Percentiles rank a stretch among this genome's conserved stretches.
Conservation (phyloP, 1,140 invertebrate species). For the Bombus picipes region DNA sequence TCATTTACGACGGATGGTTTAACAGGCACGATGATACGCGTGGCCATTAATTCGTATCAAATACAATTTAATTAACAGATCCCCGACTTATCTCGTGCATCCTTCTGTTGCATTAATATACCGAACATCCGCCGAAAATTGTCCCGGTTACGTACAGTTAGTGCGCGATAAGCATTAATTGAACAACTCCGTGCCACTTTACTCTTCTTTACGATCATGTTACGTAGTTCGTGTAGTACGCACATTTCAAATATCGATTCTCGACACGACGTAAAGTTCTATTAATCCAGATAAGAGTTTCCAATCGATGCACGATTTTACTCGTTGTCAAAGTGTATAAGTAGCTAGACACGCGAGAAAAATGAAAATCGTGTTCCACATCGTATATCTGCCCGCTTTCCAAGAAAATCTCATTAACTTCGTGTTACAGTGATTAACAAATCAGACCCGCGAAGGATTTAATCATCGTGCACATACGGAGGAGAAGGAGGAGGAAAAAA, state of each 20-base stretch:
- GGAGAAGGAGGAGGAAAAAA: background rate
- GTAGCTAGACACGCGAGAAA: background rate
- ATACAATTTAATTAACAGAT: slow-evolving; percentile 67
- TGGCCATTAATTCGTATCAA: slow-evolving; percentile 61
- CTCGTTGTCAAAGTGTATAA: background rate
- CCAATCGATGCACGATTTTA: background rate
- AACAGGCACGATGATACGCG: slow-evolving; percentile 61
- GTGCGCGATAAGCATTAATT: slow-evolving; percentile 43
- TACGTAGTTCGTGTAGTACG: background rate
- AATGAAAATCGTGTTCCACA: background rate
- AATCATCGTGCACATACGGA: background rate
- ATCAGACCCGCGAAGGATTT: slow-evolving; percentile 11
- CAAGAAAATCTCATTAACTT: slow-evolving; percentile 16
- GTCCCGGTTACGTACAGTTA: slow-evolving; percentile 25
- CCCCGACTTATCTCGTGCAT: background rate
- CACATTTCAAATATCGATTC: background rate
- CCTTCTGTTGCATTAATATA: slow-evolving; percentile 37
- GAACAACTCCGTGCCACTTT: background rate
- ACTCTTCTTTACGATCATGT: background rate
- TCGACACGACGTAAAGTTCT: background rate
- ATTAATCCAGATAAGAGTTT: background rate
- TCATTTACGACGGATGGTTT: slow-evolving; percentile 54
- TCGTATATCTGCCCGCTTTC: background rate
- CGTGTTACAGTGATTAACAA: slow-evolving; percentile 20
- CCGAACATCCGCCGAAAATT: slow-evolving; percentile 31